phyloP scores from a whole-genome alignment of 2,888 invertebrate species.

The Drosophila fulvimacula region DNA sequence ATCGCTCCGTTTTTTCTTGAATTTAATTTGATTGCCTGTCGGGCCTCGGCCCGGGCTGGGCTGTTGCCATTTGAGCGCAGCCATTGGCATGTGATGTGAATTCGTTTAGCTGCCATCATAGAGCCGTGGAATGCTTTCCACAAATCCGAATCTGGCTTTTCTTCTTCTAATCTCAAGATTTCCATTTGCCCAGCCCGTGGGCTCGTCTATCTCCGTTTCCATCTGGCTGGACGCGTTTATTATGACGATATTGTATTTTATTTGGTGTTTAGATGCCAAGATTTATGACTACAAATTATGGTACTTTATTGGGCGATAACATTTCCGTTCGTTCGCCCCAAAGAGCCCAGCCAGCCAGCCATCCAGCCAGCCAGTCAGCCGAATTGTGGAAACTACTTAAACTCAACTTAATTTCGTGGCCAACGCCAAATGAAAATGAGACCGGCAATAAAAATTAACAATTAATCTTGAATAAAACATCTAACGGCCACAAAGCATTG shows the following conservation, averaged over 20 bases:
- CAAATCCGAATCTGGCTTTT: neutral
- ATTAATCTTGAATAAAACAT: slow-evolving; percentile 75
- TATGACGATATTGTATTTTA: slow-evolving; percentile 67
- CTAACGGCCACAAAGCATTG: slow-evolving; percentile 58
- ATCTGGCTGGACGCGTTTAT: slow-evolving; percentile 43
- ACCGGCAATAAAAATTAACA: slow-evolving; percentile 73
- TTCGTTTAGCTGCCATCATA: slow-evolving; percentile 14
- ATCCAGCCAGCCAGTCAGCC: slow-evolving; percentile 5
- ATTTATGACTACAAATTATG: slow-evolving; percentile 81
- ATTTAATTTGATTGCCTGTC: slow-evolving; percentile 71
- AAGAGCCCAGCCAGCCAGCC: slow-evolving; percentile 1
- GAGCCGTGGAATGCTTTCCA: neutral
- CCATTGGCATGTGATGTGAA: slow-evolving; percentile 58
- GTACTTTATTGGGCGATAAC: slow-evolving; percentile 78
- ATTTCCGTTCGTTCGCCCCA: slow-evolving; percentile 70
- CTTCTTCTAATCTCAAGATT: slow-evolving; percentile 1
- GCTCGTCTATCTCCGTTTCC: slow-evolving; percentile 15
- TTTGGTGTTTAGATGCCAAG: slow-evolving; percentile 76
- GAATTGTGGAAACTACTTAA: slow-evolving; percentile 57
- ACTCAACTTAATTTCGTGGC: slow-evolving; percentile 69
- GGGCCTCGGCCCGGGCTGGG: slow-evolving; percentile 27
- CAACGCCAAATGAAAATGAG: slow-evolving; percentile 58
- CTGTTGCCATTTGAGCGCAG: slow-evolving; percentile 41
- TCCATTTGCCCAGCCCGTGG: slow-evolving; percentile 9
- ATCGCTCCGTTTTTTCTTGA: slow-evolving; percentile 74